Conservation (phyloP, 2,888 invertebrate species). For the Acrobasis repandana region DNA sequence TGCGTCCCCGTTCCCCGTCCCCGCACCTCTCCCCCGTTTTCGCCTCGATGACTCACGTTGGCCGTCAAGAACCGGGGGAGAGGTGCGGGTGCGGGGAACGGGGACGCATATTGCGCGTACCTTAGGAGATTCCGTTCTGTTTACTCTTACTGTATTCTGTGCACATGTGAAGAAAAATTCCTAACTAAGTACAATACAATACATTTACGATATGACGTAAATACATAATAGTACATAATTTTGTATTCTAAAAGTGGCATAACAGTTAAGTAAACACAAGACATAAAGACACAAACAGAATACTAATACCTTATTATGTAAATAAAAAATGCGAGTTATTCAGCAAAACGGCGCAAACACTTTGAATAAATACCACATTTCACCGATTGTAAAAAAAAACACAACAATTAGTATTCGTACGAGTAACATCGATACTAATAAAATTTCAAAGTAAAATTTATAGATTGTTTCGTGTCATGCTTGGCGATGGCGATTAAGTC, state of each 20-base stretch:
- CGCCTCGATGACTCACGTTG: too few relatives aligned
- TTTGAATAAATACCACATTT: neutral
- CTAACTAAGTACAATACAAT: too few relatives aligned
- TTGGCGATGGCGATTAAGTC: neutral
- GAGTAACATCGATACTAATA: conserved; percentile 16
- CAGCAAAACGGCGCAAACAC: neutral
- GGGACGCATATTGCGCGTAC: too few relatives aligned
- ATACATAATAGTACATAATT: neutral
- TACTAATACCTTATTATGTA: conserved; percentile 3
- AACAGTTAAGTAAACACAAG: conserved; percentile 5
- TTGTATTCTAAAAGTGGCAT: neutral
- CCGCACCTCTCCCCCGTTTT: too few relatives aligned
- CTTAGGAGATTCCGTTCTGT: too few relatives aligned
- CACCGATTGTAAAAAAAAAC: neutral
- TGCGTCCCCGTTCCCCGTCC: too few relatives aligned
- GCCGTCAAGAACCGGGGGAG: too few relatives aligned
- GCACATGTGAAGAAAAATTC: too few relatives aligned
- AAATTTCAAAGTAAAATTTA: conserved; percentile 14
- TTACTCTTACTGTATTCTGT: too few relatives aligned
- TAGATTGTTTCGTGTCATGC: conserved; percentile 11
- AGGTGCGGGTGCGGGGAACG: too few relatives aligned
- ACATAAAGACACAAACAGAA: neutral
- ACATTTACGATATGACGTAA: neutral
- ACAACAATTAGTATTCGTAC: conserved; percentile 8
- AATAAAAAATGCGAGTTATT: neutral